Conservation (phyloP, 1,140 invertebrate genomes). For the Drosophila santomea region DNA sequence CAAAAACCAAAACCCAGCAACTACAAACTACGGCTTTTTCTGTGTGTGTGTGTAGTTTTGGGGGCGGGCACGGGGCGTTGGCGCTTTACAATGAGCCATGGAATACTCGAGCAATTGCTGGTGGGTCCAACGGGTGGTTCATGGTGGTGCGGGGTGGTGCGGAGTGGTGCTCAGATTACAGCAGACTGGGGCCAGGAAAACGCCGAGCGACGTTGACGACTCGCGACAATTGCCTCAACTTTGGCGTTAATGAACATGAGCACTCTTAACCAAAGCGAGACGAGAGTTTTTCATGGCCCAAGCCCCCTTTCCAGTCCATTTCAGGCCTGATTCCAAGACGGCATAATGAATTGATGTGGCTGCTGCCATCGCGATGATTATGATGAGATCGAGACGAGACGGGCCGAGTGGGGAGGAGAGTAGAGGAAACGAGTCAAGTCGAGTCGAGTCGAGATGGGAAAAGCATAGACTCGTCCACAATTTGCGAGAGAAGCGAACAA, state of each 20-base stretch:
- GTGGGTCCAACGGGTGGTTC: not conserved
- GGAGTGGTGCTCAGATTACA: constrained; percentile 61
- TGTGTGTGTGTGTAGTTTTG: constrained; percentile 1
- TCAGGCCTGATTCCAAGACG: constrained; percentile 30
- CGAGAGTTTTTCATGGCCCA: constrained; percentile 47
- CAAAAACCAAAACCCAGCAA: constrained; percentile 49
- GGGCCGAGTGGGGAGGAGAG: not conserved
- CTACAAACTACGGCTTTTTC: constrained; percentile 10
- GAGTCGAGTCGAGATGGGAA: not conserved
- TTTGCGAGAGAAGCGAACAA: constrained; percentile 64
- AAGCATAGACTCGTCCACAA: constrained; percentile 15
- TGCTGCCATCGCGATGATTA: constrained; percentile 36
- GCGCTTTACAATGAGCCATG: constrained; percentile 67
- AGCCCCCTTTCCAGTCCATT: constrained; percentile 21
- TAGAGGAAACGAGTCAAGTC: too few relatives aligned
- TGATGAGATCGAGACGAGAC: constrained; percentile 31
- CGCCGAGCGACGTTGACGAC: constrained; percentile 46
- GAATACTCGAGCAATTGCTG: constrained; percentile 65
- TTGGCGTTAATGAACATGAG: constrained; percentile 83
- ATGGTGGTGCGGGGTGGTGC: not conserved
- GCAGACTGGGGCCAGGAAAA: constrained; percentile 22
- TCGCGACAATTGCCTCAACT: constrained; percentile 80
- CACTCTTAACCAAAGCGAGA: constrained; percentile 69
- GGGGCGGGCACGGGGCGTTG: constrained; percentile 22
- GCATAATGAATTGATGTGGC: constrained; percentile 73